phyloP scores from a whole-genome alignment of 2,113 vertebrate species.

The Aphyosemion australe region DNA sequence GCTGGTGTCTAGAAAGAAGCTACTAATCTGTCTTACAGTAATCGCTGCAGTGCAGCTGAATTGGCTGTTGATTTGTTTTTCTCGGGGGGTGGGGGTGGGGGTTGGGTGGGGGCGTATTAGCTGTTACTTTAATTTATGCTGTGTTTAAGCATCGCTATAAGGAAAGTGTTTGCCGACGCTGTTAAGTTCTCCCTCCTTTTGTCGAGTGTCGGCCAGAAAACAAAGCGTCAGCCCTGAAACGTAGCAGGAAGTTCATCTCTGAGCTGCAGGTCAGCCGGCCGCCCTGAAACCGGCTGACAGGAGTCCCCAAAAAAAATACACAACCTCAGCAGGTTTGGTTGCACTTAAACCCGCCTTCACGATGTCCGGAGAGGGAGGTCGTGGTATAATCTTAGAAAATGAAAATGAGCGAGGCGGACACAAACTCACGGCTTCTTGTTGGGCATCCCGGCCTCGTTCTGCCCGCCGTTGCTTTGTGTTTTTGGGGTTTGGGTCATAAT shows the following conservation, averaged over 20 bases:
- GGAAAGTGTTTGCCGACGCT: constrained; percentile 37
- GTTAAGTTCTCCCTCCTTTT: constrained; percentile 11
- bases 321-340: constrained; percentile 77
- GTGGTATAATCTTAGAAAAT: too few relatives aligned
- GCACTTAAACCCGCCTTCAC: constrained; percentile 71
- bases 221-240: constrained; percentile 58
- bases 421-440: neutral
- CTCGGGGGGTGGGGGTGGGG: neutral
- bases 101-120: constrained; percentile 47
- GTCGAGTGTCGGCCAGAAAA: constrained; percentile 42
- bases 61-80: constrained; percentile 62
- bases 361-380: constrained; percentile 18
- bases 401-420: too few relatives aligned
- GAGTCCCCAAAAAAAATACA: constrained; percentile 52
- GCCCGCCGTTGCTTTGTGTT: constrained; percentile 43
- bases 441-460: constrained; percentile 37
- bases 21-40: constrained; percentile 70
- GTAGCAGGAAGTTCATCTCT: constrained; percentile 67
- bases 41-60: constrained; percentile 81
- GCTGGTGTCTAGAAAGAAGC: constrained; percentile 51
- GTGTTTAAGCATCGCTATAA: constrained; percentile 59
- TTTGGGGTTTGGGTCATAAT: constrained; percentile 15
- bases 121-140: constrained; percentile 79
- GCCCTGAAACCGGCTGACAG: constrained; percentile 42
- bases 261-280: constrained; percentile 37